These are phyloP conservation scores for Tigriopus californicus DNA, from an alignment of 2,888 invertebrate species.

Conservation along the genomic window DNA sequence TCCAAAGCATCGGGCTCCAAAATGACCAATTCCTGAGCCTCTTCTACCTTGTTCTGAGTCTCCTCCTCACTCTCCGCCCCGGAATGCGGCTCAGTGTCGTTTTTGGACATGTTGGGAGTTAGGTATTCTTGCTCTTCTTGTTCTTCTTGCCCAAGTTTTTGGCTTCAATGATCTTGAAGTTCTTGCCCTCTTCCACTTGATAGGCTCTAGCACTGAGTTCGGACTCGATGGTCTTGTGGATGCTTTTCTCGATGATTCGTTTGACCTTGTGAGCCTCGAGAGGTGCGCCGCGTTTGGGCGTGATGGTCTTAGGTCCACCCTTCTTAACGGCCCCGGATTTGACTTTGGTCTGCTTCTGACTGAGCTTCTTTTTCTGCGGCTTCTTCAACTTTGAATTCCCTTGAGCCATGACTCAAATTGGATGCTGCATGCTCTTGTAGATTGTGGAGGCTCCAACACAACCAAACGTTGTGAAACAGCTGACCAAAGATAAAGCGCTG, in stretches of 20 bases:
- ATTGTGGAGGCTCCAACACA: too few species aligned
- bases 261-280: background rate
- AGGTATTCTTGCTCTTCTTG: background rate
- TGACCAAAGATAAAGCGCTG: too few species aligned
- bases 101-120: background rate
- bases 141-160: background rate
- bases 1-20: constrained; percentile 19
- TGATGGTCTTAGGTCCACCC: background rate
- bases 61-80: background rate
- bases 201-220: constrained; percentile 1
- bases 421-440: too few species aligned
- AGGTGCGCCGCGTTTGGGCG: background rate
- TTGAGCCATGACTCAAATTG: background rate
- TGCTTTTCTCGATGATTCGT: background rate
- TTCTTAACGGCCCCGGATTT: background rate
- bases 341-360: background rate
- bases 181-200: background rate
- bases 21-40: background rate
- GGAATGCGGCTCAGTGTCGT: background rate
- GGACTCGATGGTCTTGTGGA: constrained; percentile 1
- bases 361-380: background rate
- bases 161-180: background rate
- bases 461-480: too few species aligned
- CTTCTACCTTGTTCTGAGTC: background rate
- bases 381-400: background rate